These are phyloP conservation scores for Cranoglanis bouderius DNA, from an alignment of 2,113 vertebrate species.

Conservation along the genomic window DNA sequence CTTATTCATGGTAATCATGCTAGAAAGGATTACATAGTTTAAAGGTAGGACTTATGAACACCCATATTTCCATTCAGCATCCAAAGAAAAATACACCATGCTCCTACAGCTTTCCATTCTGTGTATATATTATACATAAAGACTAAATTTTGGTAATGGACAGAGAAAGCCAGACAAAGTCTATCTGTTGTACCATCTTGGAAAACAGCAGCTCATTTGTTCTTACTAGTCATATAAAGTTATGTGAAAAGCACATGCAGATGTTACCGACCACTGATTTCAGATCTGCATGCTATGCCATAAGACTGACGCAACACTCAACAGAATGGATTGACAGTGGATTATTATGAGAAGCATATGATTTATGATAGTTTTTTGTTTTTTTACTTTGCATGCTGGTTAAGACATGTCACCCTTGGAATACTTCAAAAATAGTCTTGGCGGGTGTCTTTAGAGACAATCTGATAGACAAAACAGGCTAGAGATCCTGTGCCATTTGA, in stretches of 20 bases:
- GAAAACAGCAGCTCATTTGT: constrained; percentile 34
- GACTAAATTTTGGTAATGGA: neutral
- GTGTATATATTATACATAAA: too few relatives aligned
- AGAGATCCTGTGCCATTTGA: neutral
- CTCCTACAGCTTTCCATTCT: neutral
- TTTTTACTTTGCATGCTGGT: neutral
- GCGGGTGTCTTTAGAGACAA: neutral
- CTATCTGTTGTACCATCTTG: neutral
- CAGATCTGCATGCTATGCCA: constrained; percentile 15
- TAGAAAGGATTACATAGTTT: constrained; percentile 50
- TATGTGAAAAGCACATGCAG: constrained; percentile 36
- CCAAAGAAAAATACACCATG: neutral
- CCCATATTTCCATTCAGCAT: too few relatives aligned
- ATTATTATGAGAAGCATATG: neutral
- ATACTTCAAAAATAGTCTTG: neutral
- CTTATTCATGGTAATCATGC: constrained; percentile 64
- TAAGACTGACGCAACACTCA: neutral
- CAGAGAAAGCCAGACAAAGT: constrained; percentile 4
- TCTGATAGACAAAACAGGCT: neutral
- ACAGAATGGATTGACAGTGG: neutral
- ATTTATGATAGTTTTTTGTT: neutral
- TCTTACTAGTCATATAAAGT: constrained; percentile 30
- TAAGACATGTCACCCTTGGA: neutral
- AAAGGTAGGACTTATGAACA: neutral
- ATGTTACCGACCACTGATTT: constrained; percentile 27